Evolutionary conservation across 2,797 vertebrate species (phyloP).

Genomic region (Mus minutoides): DNA sequence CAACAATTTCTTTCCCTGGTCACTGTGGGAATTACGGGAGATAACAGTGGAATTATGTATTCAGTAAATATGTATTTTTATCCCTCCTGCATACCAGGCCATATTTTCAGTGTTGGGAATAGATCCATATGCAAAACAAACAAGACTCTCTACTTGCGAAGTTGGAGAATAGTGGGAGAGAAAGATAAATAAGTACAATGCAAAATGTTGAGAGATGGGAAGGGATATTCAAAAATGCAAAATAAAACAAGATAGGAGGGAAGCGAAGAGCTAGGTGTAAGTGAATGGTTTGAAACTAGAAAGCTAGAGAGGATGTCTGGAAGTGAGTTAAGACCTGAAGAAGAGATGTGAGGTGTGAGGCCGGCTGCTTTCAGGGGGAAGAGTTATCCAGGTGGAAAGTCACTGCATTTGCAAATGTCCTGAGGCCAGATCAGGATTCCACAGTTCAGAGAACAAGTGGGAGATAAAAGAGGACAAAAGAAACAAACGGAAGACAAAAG

Average conservation of each 20-base stretch:
- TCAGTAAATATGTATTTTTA: background rate
- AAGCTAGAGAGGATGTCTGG: background rate
- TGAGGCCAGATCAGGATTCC: background rate
- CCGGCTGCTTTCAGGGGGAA: background rate
- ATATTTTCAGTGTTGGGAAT: background rate
- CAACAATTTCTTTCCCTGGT: background rate
- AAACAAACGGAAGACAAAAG: background rate
- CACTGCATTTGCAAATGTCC: conserved; percentile 23
- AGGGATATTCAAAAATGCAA: background rate
- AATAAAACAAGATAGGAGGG: background rate
- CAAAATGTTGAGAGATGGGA: background rate
- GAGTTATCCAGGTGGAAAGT: background rate
- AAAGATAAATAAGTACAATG: conserved; percentile 34
- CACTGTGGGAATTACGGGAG: background rate
- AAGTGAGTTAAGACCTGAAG: conserved; percentile 29
- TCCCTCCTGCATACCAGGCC: background rate
- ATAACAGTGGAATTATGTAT: conserved; percentile 15
- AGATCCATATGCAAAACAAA: conserved; percentile 3
- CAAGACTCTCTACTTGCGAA: background rate
- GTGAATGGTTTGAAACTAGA: background rate
- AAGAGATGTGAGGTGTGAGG: background rate
- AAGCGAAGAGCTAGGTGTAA: too few species aligned
- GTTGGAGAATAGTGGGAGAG: conserved; percentile 1
- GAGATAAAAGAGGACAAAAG: background rate
- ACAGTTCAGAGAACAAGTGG: conserved; percentile 8